phyloP scores from a whole-genome alignment of 2,797 vertebrate species.

The Euphonia xanthogaster region DNA sequence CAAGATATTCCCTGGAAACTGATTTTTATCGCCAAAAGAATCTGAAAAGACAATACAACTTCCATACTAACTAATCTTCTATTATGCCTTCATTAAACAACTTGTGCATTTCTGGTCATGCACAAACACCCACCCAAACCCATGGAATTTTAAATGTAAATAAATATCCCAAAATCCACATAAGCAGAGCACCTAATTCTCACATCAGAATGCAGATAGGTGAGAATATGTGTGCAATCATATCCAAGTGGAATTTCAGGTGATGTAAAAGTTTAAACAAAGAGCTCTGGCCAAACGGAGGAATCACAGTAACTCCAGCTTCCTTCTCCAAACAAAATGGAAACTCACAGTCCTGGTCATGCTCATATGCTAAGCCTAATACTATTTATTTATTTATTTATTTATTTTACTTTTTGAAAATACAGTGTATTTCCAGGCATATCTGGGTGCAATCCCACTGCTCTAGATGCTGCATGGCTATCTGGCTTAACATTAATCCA shows the following conservation, averaged over 20 bases:
- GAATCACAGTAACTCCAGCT: neutral
- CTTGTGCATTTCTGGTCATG: neutral
- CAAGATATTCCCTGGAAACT: constrained; percentile 38
- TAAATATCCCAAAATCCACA: constrained; percentile 37
- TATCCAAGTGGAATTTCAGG: neutral
- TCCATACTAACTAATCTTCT: constrained; percentile 31
- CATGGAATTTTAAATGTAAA: constrained; percentile 54
- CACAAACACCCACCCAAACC: constrained; percentile 25
- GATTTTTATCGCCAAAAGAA: constrained; percentile 32
- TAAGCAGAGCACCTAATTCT: constrained; percentile 25
- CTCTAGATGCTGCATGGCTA: neutral
- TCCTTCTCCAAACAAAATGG: neutral
- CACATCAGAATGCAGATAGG: constrained; percentile 31
- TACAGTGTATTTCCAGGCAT: neutral
- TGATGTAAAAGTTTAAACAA: neutral
- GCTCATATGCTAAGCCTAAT: neutral
- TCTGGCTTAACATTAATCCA: neutral
- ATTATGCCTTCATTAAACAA: neutral
- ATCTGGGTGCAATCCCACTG: neutral
- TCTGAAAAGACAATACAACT: constrained; percentile 19
- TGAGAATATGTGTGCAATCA: neutral
- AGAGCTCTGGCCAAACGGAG: neutral
- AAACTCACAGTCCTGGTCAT: neutral
- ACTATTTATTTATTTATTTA: neutral
- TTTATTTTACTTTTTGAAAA: neutral